Evolutionary conservation across 2,888 invertebrate species (phyloP).

Genomic region (Amphimallon solstitiale): DNA sequence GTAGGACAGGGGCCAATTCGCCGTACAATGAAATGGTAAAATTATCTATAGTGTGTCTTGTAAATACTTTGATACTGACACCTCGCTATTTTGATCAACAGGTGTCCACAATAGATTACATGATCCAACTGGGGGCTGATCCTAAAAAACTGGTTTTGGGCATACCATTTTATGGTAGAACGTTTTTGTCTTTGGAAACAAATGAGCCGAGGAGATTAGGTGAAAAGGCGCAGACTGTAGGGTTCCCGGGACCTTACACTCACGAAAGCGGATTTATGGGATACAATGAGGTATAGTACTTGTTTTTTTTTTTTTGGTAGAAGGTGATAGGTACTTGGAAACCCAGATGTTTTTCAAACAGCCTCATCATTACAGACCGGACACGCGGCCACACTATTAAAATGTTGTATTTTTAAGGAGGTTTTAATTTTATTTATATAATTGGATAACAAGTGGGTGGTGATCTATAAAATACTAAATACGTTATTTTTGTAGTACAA

Average conservation of each 20-base stretch:
- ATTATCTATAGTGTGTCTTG: constrained; percentile 31
- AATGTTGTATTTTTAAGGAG: too few relatives aligned
- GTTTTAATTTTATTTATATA: too few relatives aligned
- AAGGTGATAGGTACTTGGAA: too few relatives aligned
- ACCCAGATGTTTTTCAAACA: too few relatives aligned
- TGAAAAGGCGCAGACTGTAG: constrained; percentile 66
- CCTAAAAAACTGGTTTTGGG: constrained; percentile 85
- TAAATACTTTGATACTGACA: background rate
- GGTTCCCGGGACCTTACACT: constrained; percentile 82
- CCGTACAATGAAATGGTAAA: constrained; percentile 69
- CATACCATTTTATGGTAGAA: constrained; percentile 84
- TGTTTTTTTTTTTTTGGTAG: too few relatives aligned
- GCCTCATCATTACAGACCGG: too few relatives aligned
- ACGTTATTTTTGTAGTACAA: too few relatives aligned
- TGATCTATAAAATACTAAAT: too few relatives aligned
- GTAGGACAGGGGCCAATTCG: constrained; percentile 79
- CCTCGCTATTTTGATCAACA: constrained; percentile 57
- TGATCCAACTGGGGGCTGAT: constrained; percentile 78
- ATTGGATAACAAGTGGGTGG: too few relatives aligned
- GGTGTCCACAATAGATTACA: constrained; percentile 81
- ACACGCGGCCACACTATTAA: too few relatives aligned
- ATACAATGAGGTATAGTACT: constrained; percentile 85
- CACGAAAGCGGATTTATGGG: constrained; percentile 86
- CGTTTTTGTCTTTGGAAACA: constrained; percentile 68
- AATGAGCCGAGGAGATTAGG: constrained; percentile 64